Conservation (phyloP, 2,888 invertebrate genomes). For the Sarcophaga rosellei region DNA sequence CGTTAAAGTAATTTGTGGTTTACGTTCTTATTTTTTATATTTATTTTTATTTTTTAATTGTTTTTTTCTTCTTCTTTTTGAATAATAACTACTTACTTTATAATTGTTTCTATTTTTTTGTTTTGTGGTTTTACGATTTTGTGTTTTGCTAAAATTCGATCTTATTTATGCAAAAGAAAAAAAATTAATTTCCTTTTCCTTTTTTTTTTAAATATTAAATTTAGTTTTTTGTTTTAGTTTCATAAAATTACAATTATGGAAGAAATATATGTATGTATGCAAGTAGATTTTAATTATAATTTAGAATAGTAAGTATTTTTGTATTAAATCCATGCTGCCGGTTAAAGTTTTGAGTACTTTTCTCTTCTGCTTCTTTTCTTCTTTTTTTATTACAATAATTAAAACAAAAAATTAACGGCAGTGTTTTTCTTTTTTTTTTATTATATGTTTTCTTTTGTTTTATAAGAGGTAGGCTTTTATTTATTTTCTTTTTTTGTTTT, state of each 20-base stretch:
- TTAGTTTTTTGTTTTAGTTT: slow-evolving; percentile 27
- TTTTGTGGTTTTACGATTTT: slow-evolving; percentile 16
- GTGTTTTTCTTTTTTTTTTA: slow-evolving; percentile 61
- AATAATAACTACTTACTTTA: slow-evolving; percentile 51
- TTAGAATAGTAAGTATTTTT: slow-evolving; percentile 22
- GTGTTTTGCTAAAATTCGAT: slow-evolving; percentile 61
- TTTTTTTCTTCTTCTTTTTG: slow-evolving; percentile 13
- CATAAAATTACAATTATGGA: slow-evolving; percentile 56
- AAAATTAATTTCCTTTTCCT: background rate
- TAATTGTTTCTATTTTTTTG: slow-evolving; percentile 35
- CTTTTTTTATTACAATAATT: background rate
- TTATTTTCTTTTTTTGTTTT: slow-evolving; percentile 43
- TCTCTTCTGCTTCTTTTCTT: background rate
- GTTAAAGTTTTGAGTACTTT: background rate
- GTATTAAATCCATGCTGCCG: slow-evolving; percentile 59
- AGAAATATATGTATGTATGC: slow-evolving; percentile 41
- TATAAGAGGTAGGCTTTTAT: slow-evolving; percentile 65
- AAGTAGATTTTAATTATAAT: slow-evolving; percentile 19
- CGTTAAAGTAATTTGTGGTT: slow-evolving; percentile 66
- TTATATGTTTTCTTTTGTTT: slow-evolving; percentile 24
- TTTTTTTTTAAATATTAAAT: slow-evolving; percentile 12
- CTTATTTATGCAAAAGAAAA: slow-evolving; percentile 37
- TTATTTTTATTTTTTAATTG: no score
- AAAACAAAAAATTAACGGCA: slow-evolving; percentile 58
- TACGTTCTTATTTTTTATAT: slow-evolving; percentile 19